Evolutionary conservation across 2,797 vertebrate species (phyloP).

Genomic region (Tympanoctomys barrerae): DNA sequence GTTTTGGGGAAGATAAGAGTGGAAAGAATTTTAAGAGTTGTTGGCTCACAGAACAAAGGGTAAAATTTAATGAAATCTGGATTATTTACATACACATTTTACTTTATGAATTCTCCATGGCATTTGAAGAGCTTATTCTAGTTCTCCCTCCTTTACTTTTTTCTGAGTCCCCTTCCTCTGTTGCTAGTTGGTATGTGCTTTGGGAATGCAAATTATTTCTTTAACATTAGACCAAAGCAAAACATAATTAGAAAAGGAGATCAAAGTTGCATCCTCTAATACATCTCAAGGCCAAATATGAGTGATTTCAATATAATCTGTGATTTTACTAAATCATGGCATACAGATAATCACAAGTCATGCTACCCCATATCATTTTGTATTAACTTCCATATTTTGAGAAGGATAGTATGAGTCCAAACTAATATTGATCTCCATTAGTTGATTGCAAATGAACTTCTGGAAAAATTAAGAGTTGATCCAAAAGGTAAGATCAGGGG

Average conservation of each 20-base stretch:
- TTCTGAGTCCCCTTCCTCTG: constrained; percentile 67
- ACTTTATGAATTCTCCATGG: constrained; percentile 67
- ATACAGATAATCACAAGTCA: constrained; percentile 74
- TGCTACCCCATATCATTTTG: constrained; percentile 52
- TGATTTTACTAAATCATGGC: constrained; percentile 69
- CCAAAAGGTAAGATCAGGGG: constrained; percentile 3
- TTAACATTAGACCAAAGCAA: constrained; percentile 81
- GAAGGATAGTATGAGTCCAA: constrained; percentile 21
- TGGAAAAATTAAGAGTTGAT: constrained; percentile 20
- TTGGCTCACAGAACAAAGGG: constrained; percentile 67
- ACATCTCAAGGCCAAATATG: constrained; percentile 80
- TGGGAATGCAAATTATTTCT: constrained; percentile 82
- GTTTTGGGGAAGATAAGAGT: constrained; percentile 3
- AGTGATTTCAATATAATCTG: constrained; percentile 79
- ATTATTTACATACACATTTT: constrained; percentile 65
- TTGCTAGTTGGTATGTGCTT: constrained; percentile 69
- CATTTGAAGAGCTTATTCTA: constrained; percentile 61
- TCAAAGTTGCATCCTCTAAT: constrained; percentile 81
- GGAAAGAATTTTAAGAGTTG: constrained; percentile 46
- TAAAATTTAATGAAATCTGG: constrained; percentile 67
- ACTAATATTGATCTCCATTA: constrained; percentile 49
- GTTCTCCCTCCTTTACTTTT: constrained; percentile 31
- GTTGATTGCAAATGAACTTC: background rate
- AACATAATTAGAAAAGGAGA: constrained; percentile 82
- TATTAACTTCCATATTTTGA: constrained; percentile 64